A percentile compares a stretch with the other conserved stretches of the same genome.
These are phyloP conservation scores for Pao palembangensis DNA, from an alignment of 2,113 vertebrate genomes.

Conservation along the genomic window DNA sequence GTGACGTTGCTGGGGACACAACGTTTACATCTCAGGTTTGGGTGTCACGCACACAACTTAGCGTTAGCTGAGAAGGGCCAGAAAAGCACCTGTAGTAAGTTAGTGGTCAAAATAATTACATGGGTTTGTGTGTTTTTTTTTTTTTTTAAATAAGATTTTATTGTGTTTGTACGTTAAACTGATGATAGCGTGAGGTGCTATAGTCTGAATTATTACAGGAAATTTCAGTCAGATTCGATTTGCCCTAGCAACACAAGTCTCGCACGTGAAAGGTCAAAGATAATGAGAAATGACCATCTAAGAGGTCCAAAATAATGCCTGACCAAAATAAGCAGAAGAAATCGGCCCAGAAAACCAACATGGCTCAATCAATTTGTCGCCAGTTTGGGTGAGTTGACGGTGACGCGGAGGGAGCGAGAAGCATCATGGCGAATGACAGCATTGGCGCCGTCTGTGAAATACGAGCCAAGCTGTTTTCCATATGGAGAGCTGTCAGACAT, in stretches of 20 bases:
- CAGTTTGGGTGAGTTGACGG: constrained; percentile 45
- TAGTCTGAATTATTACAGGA: constrained; percentile 12
- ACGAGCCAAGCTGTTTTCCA: constrained; percentile 61
- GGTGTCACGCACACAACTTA: too few relatives aligned
- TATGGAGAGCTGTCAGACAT: constrained; percentile 60
- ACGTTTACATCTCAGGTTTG: background rate
- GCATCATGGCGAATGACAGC: constrained; percentile 9
- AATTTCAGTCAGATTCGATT: too few relatives aligned
- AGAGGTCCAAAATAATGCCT: constrained; percentile 27
- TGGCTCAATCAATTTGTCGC: constrained; percentile 56
- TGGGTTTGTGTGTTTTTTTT: too few relatives aligned
- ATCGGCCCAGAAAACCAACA: constrained; percentile 48
- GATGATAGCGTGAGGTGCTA: background rate
- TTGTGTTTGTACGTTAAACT: too few relatives aligned
- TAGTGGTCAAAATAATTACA: too few relatives aligned
- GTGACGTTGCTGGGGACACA: background rate
- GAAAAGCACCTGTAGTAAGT: too few relatives aligned
- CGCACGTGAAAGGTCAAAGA: constrained; percentile 51
- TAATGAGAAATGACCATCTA: constrained; percentile 42
- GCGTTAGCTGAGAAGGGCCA: too few relatives aligned
- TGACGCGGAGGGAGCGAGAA: constrained; percentile 28
- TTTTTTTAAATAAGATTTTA: too few relatives aligned
- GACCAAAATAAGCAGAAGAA: constrained; percentile 57
- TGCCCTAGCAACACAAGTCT: constrained; percentile 16
- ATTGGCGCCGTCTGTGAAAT: constrained; percentile 53